Evolutionary conservation across 2,797 vertebrate species (phyloP).

Genomic region (Thaleichthys pacificus): DNA sequence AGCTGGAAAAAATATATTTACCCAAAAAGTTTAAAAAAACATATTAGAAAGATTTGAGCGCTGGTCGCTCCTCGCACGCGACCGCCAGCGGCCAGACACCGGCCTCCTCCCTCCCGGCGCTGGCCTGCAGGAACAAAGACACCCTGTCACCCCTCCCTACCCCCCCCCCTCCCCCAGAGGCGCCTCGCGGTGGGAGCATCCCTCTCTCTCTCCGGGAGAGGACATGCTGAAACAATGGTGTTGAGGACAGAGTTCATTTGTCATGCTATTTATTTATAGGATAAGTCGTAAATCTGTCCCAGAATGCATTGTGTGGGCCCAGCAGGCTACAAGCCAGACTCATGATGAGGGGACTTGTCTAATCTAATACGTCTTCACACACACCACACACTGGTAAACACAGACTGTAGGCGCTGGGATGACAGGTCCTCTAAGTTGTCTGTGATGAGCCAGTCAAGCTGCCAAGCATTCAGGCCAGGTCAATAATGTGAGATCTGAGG

Average conservation of each 20-base stretch:
- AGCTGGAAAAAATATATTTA: too few relatives aligned
- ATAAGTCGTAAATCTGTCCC: conserved; percentile 17
- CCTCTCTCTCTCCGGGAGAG: conserved; percentile 55
- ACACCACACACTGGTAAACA: too few relatives aligned
- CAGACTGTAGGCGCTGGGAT: conserved; percentile 35
- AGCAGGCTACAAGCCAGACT: conserved; percentile 4
- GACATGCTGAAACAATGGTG: conserved; percentile 56
- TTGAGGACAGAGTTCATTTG: conserved; percentile 21
- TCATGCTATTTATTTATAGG: conserved; percentile 32
- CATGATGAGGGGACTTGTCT: conserved; percentile 18
- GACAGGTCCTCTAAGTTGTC: conserved; percentile 39
- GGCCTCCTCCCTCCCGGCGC: conserved; percentile 24
- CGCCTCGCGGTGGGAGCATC: conserved; percentile 37
- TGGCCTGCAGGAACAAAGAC: conserved; percentile 31
- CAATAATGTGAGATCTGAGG: conserved; percentile 57
- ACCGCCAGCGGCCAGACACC: conserved; percentile 48
- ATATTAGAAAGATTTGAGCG: too few relatives aligned
- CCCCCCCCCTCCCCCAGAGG: too few relatives aligned
- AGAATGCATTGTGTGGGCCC: conserved; percentile 33
- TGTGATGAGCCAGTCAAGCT: conserved; percentile 49
- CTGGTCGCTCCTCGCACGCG: conserved; percentile 36
- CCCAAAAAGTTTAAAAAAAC: too few relatives aligned
- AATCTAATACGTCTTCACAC: too few relatives aligned
- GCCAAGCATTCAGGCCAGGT: conserved; percentile 47
- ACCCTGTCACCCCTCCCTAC: neutral